Evolutionary conservation across 2,797 vertebrate species (phyloP).

Genomic region (Centroberyx gerrardi): DNA sequence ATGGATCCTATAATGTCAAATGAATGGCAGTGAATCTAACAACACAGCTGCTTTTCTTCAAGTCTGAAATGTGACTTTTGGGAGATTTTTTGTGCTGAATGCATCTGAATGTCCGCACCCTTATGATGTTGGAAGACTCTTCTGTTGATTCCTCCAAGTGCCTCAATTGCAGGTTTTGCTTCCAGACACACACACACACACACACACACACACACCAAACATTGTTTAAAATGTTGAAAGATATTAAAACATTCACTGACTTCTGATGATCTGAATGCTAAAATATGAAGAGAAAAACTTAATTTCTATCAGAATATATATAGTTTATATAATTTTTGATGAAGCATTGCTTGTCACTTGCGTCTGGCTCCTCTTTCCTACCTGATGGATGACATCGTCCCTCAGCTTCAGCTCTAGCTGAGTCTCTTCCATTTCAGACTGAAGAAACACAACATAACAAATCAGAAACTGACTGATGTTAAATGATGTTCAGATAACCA

Average conservation of each 20-base stretch:
- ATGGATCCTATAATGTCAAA: too few relatives aligned
- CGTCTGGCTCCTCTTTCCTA: constrained; percentile 27
- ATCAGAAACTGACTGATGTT: neutral
- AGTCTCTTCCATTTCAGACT: constrained; percentile 66
- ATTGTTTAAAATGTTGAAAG: neutral
- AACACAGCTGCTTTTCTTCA: too few relatives aligned
- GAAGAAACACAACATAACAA: constrained; percentile 18
- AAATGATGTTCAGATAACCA: neutral
- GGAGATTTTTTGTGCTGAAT: too few relatives aligned
- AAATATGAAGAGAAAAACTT: neutral
- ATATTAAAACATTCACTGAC: neutral
- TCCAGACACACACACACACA: constrained; percentile 3
- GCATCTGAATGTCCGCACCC: constrained; percentile 51
- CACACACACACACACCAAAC: neutral
- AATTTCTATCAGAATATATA: neutral
- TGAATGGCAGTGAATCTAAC: too few relatives aligned
- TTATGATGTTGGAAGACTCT: constrained; percentile 61
- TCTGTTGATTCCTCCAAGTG: constrained; percentile 53
- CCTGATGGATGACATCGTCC: constrained; percentile 69
- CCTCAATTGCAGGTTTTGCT: constrained; percentile 63
- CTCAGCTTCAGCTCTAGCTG: constrained; percentile 58
- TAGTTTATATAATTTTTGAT: neutral
- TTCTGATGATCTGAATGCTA: neutral
- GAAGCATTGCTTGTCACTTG: neutral
- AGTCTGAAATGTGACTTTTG: too few relatives aligned